Conservation (phyloP, 2,113 vertebrate genomes). For the Pelecanus crispus region DNA sequence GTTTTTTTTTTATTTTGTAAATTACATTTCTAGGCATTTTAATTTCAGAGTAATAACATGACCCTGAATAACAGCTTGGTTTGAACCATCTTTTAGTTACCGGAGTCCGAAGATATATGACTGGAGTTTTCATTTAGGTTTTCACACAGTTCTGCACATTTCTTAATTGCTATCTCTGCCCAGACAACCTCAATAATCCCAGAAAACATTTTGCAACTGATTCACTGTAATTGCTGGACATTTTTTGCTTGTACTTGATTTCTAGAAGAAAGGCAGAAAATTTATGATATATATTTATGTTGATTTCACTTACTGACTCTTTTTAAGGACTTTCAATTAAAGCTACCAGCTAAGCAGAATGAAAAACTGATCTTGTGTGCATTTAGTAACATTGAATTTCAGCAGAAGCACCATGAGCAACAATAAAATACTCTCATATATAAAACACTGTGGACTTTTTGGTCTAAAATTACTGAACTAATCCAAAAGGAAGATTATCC, state of each 20-base stretch:
- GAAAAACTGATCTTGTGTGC: not conserved
- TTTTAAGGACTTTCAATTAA: not conserved
- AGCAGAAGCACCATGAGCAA: not conserved
- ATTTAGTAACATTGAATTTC: not conserved
- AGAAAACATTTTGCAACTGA: not conserved
- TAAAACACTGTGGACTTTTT: not conserved
- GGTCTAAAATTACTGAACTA: not conserved
- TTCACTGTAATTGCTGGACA: not conserved
- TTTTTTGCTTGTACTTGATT: not conserved
- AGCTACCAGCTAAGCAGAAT: not conserved
- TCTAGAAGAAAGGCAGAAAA: not conserved
- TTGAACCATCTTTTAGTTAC: not conserved
- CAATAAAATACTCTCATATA: not conserved
- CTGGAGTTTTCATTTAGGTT: not conserved
- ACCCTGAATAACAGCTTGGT: not conserved
- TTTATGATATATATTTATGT: not conserved
- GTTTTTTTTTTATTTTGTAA: not conserved
- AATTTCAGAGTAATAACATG: not conserved
- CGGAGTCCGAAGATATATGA: not conserved
- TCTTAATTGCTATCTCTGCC: not conserved
- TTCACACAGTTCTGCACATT: not conserved
- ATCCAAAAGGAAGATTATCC: slow-evolving; percentile 5
- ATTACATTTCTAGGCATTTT: not conserved
- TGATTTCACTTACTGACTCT: not conserved
- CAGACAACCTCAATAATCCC: not conserved